Conservation (phyloP, 2,888 invertebrate genomes). For the Metellina segmentata region DNA sequence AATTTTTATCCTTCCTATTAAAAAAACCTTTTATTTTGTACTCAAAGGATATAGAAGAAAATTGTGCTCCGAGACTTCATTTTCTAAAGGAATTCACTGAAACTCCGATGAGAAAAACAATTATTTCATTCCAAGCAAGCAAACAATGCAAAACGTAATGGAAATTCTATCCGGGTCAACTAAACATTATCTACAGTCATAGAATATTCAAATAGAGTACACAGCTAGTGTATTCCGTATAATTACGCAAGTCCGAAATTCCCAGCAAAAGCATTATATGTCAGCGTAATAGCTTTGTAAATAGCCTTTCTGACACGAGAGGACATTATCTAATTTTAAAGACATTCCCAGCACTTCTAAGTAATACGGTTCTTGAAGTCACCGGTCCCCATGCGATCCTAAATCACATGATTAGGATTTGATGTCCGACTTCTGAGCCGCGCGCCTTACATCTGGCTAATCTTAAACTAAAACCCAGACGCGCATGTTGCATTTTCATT, state of each 20-base stretch:
- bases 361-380: not conserved
- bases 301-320: not conserved
- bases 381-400: not conserved
- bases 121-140: no score
- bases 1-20: no score
- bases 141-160: no score
- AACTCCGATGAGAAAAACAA: no score
- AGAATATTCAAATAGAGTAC: not conserved
- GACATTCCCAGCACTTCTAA: not conserved
- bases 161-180: no score
- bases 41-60: no score
- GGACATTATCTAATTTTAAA: not conserved
- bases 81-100: no score
- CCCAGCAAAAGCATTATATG: not conserved
- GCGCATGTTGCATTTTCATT: not conserved
- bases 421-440: not conserved
- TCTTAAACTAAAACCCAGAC: not conserved
- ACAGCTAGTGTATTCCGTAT: not conserved
- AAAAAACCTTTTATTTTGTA: no score
- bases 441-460: not conserved
- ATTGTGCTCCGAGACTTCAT: no score
- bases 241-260: not conserved
- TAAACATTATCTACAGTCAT: not conserved
- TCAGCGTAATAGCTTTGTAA: not conserved
- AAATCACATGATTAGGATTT: not conserved